These are phyloP conservation scores for Labeo calbasu DNA, from an alignment of 2,797 vertebrate genomes.

Conservation along the genomic window DNA sequence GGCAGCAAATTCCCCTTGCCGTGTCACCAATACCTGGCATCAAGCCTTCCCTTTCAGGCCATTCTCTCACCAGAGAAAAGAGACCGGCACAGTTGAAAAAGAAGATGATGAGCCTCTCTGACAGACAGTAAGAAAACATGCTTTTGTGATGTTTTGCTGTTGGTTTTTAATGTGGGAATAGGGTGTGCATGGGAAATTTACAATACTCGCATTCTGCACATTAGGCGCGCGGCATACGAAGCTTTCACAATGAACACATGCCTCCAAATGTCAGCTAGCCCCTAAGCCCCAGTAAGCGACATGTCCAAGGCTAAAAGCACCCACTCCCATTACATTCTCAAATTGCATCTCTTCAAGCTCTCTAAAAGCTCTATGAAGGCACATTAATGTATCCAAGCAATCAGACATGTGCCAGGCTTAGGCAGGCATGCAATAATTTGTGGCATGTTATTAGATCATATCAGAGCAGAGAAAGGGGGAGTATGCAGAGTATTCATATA, in stretches of 20 bases:
- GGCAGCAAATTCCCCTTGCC: conserved; percentile 85
- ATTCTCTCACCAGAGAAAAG: conserved; percentile 78
- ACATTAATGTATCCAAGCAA: conserved; percentile 60
- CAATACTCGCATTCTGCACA: conserved; percentile 75
- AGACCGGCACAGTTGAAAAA: conserved; percentile 74
- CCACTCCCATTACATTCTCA: conserved; percentile 68
- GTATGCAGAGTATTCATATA: conserved; percentile 64
- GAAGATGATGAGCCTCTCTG: conserved; percentile 52
- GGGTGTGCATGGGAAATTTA: conserved; percentile 57
- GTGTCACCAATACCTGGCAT: conserved; percentile 92
- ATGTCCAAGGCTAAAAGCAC: conserved; percentile 67
- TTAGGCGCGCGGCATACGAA: conserved; percentile 68
- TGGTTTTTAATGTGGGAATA: conserved; percentile 40
- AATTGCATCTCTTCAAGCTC: conserved; percentile 76
- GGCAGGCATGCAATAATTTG: conserved; percentile 63
- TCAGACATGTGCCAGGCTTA: conserved; percentile 62
- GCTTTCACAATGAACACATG: conserved; percentile 75
- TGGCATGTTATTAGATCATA: conserved; percentile 69
- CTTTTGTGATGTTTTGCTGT: conserved; percentile 40
- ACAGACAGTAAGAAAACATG: conserved; percentile 41
- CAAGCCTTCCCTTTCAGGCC: conserved; percentile 86
- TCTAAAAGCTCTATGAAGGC: conserved; percentile 73
- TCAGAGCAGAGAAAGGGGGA: conserved; percentile 57
- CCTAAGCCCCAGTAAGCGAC: conserved; percentile 69
- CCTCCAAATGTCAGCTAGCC: conserved; percentile 75